A percentile compares a stretch with the other conserved stretches of the same genome.
Conservation (phyloP, 2,113 vertebrate genomes). For the Bubo blakistoni region DNA sequence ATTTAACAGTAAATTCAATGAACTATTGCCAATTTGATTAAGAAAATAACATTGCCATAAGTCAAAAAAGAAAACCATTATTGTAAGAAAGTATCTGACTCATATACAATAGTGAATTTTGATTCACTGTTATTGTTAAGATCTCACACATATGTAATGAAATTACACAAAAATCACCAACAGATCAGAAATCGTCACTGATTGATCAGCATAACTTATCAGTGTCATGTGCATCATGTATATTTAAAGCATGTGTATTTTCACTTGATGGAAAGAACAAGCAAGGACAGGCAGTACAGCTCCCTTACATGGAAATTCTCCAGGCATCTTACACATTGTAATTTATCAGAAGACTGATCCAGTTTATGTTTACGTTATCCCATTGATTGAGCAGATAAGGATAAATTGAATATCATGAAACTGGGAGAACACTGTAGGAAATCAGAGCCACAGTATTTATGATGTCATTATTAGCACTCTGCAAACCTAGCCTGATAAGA, state of each 20-base stretch:
- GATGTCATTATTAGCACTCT: not conserved
- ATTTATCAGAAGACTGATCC: not conserved
- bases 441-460: not conserved
- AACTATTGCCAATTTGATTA: not conserved
- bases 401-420: not conserved
- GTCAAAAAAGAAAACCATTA: not conserved
- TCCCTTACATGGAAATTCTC: not conserved
- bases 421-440: not conserved
- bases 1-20: constrained; percentile 13
- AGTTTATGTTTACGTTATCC: not conserved
- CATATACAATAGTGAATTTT: not conserved
- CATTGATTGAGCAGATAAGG: not conserved
- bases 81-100: not conserved
- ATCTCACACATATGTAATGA: not conserved
- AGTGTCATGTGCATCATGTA: not conserved
- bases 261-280: not conserved
- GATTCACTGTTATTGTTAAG: not conserved
- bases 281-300: not conserved
- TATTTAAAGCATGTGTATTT: not conserved
- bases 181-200: not conserved
- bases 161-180: not conserved
- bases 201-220: not conserved
- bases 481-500: not conserved
- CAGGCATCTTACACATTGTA: rapidly evolving
- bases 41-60: not conserved